phyloP scores from a whole-genome alignment of 2,888 invertebrate genomes.

The Torymus texanus region DNA sequence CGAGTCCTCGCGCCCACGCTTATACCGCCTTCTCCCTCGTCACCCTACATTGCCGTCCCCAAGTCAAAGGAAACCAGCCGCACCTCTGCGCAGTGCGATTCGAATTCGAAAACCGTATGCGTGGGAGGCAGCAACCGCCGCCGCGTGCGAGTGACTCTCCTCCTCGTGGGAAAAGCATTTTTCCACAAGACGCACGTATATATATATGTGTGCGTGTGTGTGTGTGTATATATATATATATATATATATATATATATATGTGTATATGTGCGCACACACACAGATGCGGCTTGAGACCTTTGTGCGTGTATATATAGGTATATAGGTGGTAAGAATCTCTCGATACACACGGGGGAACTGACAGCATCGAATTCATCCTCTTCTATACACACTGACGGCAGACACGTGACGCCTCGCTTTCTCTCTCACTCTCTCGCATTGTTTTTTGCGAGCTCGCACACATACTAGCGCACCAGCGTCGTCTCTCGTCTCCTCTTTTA shows the following conservation, averaged over 20 bases:
- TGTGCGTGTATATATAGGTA: too few species aligned
- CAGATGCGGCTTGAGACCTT: too few species aligned
- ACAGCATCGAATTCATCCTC: slow-evolving; percentile 45
- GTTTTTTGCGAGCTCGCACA: too few species aligned
- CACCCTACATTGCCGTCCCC: neutral
- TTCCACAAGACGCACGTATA: neutral
- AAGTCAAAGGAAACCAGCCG: too few species aligned
- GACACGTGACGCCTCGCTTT: neutral
- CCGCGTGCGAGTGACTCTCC: too few species aligned
- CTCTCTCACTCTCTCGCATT: slow-evolving; percentile 11
- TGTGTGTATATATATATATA: too few species aligned
- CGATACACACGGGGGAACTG: slow-evolving; percentile 18
- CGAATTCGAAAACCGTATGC: neutral
- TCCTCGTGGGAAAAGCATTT: slow-evolving; percentile 32
- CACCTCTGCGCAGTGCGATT: neutral
- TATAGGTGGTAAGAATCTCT: too few species aligned
- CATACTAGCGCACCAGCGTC: too few species aligned
- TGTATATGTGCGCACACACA: too few species aligned
- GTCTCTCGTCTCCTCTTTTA: too few species aligned
- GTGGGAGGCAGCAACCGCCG: slow-evolving; percentile 7
- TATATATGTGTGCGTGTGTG: too few species aligned
- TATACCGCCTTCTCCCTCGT: neutral
- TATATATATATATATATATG: too few species aligned
- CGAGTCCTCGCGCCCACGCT: neutral
- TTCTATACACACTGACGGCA: slow-evolving; percentile 24